Evolutionary conservation across 2,888 invertebrate genomes (phyloP).

Genomic region (Euplagia quadripunctaria): DNA sequence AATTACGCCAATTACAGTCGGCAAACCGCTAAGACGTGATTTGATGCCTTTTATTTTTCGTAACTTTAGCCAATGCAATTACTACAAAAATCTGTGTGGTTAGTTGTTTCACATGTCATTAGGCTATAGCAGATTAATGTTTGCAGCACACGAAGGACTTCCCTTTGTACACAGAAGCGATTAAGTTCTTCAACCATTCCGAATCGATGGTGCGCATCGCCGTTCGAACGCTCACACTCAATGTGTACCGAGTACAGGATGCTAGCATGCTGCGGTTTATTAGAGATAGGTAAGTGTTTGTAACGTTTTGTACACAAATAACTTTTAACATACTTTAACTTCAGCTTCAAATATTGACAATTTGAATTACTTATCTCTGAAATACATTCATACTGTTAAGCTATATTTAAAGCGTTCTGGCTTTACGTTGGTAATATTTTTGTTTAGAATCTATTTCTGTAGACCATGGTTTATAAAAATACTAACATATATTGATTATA

Average conservation of each 20-base stretch:
- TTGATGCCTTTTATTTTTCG: background rate
- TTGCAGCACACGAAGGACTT: constrained; percentile 98
- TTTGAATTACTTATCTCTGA: no score
- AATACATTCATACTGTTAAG: no score
- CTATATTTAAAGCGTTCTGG: no score
- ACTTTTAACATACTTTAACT: background rate
- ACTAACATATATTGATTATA: background rate
- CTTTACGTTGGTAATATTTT: no score
- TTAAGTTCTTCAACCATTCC: constrained; percentile 99
- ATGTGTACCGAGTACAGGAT: constrained; percentile 98
- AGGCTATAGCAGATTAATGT: constrained; percentile 16
- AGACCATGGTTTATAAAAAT: no score
- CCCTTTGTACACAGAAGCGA: constrained; percentile 99
- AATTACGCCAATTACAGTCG: background rate
- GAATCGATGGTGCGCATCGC: constrained; percentile 99
- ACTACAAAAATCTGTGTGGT: background rate
- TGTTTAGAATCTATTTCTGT: no score
- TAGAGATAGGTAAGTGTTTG: constrained; percentile 89
- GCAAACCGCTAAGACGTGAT: background rate
- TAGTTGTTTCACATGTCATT: background rate
- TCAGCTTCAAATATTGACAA: background rate
- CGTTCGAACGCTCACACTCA: constrained; percentile 98
- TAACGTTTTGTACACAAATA: background rate
- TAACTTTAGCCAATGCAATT: constrained; percentile 1
- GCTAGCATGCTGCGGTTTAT: constrained; percentile 98